These are phyloP conservation scores for Rhynchonycteris naso DNA, from an alignment of 2,797 vertebrate species.

Conservation along the genomic window DNA sequence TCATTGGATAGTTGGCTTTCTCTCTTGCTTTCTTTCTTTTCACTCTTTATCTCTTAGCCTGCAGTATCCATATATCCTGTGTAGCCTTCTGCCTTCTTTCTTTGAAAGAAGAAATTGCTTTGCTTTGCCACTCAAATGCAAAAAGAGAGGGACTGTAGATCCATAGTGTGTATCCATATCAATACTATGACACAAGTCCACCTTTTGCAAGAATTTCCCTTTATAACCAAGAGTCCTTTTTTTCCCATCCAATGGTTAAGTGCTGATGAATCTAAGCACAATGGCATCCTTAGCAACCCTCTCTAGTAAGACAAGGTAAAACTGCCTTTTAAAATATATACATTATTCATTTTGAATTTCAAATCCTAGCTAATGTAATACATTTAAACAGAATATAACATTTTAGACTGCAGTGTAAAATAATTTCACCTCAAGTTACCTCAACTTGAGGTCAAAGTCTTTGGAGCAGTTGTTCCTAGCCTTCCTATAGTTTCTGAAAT, in stretches of 20 bases:
- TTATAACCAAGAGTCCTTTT: neutral
- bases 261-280: neutral
- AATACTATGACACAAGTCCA: neutral
- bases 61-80: neutral
- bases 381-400: conserved; percentile 15
- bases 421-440: neutral
- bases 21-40: neutral
- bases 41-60: neutral
- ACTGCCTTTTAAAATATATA: neutral
- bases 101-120: conserved; percentile 49
- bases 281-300: neutral
- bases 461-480: neutral
- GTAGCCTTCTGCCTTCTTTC: neutral
- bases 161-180: neutral
- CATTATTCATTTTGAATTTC: conserved; percentile 8
- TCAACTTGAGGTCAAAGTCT: neutral
- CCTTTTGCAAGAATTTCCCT: neutral
- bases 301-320: neutral
- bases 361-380: neutral
- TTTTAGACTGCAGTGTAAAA: neutral
- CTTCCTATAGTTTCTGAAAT: neutral
- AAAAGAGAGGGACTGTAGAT: neutral
- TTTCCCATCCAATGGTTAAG: neutral
- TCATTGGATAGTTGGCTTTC: neutral
- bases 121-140: neutral